Evolutionary conservation across 92 coral and sea anemone species (phyloP).

Genomic region (Epizoanthus rinbou): DNA sequence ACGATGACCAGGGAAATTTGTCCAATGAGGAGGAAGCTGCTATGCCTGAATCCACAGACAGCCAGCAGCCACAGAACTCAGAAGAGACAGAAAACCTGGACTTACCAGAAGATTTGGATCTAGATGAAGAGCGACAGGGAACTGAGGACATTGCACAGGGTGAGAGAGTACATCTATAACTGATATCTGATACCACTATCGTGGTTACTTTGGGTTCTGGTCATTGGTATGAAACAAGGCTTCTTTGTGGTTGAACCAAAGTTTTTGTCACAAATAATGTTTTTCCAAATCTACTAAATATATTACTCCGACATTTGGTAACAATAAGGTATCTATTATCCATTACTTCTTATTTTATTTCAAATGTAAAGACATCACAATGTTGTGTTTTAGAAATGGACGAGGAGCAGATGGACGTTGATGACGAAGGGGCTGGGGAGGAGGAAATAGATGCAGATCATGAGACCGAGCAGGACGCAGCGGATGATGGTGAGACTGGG

Average conservation of each 20-base stretch:
- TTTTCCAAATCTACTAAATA: too few relatives aligned
- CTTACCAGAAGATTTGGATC: constrained; percentile 80
- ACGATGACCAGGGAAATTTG: constrained; percentile 83
- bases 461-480: constrained; percentile 14
- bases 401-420: constrained; percentile 54
- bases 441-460: constrained; percentile 35
- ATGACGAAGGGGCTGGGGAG: constrained; percentile 44
- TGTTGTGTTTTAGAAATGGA: constrained; percentile 26
- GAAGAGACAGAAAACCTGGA: constrained; percentile 71
- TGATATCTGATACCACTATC: not conserved
- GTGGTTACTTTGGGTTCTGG: not conserved
- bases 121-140: constrained; percentile 61
- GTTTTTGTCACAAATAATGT: not conserved
- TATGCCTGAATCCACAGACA: constrained; percentile 59
- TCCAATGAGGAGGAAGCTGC: constrained; percentile 68
- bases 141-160: constrained; percentile 48
- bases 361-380: not conserved
- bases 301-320: not conserved
- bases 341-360: not conserved
- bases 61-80: constrained; percentile 47
- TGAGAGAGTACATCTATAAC: not conserved
- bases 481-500: constrained; percentile 36
- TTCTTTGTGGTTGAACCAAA: too few relatives aligned
- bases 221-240: too few relatives aligned
- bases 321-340: not conserved